Evolutionary conservation across 2,113 vertebrate genomes (phyloP).

Genomic region (Hydrochoerus hydrochaeris): DNA sequence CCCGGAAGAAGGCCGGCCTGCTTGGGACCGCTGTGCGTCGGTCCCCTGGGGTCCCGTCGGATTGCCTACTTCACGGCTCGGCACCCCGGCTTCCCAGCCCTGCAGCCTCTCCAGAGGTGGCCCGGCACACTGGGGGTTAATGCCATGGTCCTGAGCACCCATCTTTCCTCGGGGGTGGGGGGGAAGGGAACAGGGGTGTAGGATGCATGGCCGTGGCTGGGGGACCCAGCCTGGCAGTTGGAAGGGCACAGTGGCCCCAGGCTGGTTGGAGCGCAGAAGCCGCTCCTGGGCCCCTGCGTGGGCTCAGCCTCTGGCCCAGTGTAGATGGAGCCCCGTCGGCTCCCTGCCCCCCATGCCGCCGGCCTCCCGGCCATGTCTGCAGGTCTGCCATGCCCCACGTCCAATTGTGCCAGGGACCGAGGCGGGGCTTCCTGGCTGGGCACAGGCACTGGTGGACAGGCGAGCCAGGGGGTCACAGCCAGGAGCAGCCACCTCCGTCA

Average conservation of each 20-base stretch:
- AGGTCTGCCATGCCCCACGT: slow-evolving; percentile 12
- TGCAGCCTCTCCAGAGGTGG: background rate
- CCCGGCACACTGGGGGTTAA: background rate
- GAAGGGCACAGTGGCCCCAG: background rate
- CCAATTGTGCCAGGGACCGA: background rate
- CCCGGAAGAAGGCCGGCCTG: background rate
- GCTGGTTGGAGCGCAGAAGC: background rate
- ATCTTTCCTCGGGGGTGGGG: background rate
- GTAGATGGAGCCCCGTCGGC: slow-evolving; percentile 68
- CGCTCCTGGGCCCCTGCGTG: background rate
- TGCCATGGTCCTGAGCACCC: background rate
- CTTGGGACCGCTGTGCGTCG: background rate
- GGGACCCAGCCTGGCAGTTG: background rate
- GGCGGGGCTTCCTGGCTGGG: slow-evolving; percentile 8
- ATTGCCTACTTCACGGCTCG: background rate
- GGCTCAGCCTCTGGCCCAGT: background rate
- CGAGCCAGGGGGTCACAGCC: background rate
- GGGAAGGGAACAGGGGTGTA: too few species aligned
- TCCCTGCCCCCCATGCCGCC: background rate
- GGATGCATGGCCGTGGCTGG: background rate
- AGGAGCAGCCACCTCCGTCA: background rate
- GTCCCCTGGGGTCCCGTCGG: too few species aligned
- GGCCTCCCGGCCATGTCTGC: slow-evolving; percentile 31
- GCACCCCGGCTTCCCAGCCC: background rate
- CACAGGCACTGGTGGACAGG: background rate